Evolutionary conservation across 2,113 vertebrate species (phyloP), one percentile per base, ranked within the genome.

Genomic region (Lutjanus erythropterus): DNA sequence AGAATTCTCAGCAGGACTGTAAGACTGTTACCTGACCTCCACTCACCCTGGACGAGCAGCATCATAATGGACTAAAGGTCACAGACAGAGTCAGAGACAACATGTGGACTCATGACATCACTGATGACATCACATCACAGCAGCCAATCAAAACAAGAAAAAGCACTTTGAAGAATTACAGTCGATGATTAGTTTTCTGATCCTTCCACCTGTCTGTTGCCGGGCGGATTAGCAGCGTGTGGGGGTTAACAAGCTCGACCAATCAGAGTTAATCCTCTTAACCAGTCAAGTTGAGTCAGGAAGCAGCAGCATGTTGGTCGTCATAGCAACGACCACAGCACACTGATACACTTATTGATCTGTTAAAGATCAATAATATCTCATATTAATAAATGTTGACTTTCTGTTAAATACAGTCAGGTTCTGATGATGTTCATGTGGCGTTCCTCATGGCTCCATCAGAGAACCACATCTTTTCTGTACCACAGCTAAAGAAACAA

Each of bases 241-340:
- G 12, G 25, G 61, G 25, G 56, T 70, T 71, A 66, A 80, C 0
- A 0, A 74, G 16, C 33, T 59, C 11, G 4, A 27, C 72, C 66
- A 66, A 39, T 71, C 53, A 29, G 0, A 49, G 44, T 25, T 86
- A 86, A 86, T 78, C 84, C 74, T 81, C 73, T 86, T 73, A 81
- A 33, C 42, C 0, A 2, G 15, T 39, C 5, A 4, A 1, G 19
- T 29, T 25, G 44, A 59, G 42, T 46, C 52, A n/a, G 60, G 52
- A n/a, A 23, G 9, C 35, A 21, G 49, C 18, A 11, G 44, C 67
- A 21, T 79, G 67, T 53, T 23, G 15, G 23, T 52, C 25, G 4
- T 23, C 15, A 25, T 27, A 42, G 35, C 33, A 3, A 19, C 67
- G 74, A 76, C n/a, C n/a, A n/a, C n/a, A n/a, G n/a, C n/a, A n/a